A percentile compares a stretch with the other conserved stretches of the same genome.
Conservation (phyloP, 2,113 vertebrate genomes). For the Alectura lathami region DNA sequence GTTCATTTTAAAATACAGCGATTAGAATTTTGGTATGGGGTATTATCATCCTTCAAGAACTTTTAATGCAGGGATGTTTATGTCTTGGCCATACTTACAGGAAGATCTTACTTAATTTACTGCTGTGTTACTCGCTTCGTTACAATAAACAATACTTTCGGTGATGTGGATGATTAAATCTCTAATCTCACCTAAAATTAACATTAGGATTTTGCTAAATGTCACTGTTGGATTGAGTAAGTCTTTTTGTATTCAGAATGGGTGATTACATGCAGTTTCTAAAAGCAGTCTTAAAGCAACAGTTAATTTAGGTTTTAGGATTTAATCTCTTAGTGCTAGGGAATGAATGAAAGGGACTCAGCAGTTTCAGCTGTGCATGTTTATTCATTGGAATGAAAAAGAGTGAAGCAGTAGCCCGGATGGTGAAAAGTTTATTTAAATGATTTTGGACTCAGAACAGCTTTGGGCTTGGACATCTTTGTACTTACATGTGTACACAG, state of each 20-base stretch:
- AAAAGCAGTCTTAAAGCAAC: slow-evolving; percentile 1
- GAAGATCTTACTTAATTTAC: not conserved
- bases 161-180: not conserved
- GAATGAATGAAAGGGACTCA: not conserved
- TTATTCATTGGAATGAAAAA: not conserved
- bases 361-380: not conserved
- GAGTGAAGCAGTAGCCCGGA: not conserved
- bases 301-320: not conserved
- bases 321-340: not conserved
- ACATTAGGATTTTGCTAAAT: not conserved
- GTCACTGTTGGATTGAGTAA: not conserved
- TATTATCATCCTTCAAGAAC: not conserved
- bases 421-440: not conserved
- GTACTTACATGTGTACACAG: not conserved
- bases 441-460: not conserved
- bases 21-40: not conserved
- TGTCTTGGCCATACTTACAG: not conserved
- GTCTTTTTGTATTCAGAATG: not conserved
- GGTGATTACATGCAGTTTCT: not conserved
- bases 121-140: not conserved
- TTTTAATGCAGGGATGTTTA: not conserved
- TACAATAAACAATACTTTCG: not conserved
- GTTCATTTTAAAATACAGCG: not conserved
- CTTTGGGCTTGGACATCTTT: not conserved
- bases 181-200: not conserved